Evolutionary conservation across 2,113 vertebrate species (phyloP).

Genomic region (Phalacrocorax aristotelis): DNA sequence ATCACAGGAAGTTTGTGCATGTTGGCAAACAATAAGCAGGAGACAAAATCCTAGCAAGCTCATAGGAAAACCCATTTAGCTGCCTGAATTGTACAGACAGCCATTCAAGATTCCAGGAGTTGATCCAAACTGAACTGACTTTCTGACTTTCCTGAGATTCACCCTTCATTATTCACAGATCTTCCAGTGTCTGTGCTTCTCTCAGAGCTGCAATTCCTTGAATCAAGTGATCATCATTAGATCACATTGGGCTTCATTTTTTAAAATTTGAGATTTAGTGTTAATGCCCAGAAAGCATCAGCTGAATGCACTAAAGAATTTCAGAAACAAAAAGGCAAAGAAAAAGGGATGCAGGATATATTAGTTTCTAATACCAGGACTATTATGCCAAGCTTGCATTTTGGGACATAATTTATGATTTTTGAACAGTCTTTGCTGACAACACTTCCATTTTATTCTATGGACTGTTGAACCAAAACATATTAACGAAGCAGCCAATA

Average conservation of each 20-base stretch:
- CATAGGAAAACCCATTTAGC: not conserved
- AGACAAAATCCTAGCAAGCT: not conserved
- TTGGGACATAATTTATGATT: not conserved
- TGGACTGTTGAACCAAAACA: not conserved
- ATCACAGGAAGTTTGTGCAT: not conserved
- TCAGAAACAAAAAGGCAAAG: not conserved
- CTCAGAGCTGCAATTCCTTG: not conserved
- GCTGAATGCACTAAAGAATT: not conserved
- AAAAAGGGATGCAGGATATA: not conserved
- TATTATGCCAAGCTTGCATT: not conserved
- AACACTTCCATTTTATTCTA: not conserved
- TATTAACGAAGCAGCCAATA: not conserved
- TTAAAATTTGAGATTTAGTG: not conserved
- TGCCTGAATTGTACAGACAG: not conserved
- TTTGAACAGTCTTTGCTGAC: not conserved
- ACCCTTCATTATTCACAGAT: not conserved
- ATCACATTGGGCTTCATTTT: not conserved
- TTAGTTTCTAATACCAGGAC: not conserved
- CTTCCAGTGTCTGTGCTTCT: not conserved
- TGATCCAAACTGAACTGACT: not conserved
- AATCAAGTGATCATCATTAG: not conserved
- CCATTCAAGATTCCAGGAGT: not conserved
- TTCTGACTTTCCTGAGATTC: not conserved
- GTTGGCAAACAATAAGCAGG: not conserved
- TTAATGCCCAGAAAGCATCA: not conserved